Conservation (phyloP, 2,113 vertebrate species). For the Pica pica region DNA sequence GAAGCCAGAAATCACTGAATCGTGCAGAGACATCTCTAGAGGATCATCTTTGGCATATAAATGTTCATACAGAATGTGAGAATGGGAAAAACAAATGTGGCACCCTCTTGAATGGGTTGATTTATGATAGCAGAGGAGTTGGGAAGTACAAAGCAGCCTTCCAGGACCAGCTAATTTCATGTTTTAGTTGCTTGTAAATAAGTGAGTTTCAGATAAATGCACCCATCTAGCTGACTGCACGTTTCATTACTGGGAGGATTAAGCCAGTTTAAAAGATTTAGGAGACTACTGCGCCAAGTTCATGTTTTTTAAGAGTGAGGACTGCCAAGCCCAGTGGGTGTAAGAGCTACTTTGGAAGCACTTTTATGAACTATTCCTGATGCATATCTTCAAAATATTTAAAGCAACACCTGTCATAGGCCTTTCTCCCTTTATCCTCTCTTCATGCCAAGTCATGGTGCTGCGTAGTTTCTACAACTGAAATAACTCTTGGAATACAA, state of each 20-base stretch:
- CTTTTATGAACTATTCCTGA: conserved; percentile 49
- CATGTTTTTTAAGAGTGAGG: conserved; percentile 1
- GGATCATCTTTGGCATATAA: conserved; percentile 33
- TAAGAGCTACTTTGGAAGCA: conserved; percentile 47
- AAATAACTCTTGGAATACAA: conserved; percentile 7
- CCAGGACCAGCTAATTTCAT: conserved; percentile 49
- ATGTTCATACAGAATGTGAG: conserved; percentile 48
- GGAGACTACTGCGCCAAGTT: background rate
- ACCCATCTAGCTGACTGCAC: conserved; percentile 1
- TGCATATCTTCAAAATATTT: conserved; percentile 44
- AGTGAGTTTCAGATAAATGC: conserved; percentile 55
- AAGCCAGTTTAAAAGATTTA: conserved; percentile 59
- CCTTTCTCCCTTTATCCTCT: background rate
- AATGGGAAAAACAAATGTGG: conserved; percentile 64
- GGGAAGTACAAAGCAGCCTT: conserved; percentile 44
- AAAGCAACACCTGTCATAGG: conserved; percentile 37
- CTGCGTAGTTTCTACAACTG: background rate
- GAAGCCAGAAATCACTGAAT: conserved; percentile 62
- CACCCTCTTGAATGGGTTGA: conserved; percentile 45
- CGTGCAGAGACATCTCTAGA: conserved; percentile 29
- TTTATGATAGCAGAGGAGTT: conserved; percentile 49
- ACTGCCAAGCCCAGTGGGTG: background rate
- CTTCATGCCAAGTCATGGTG: conserved; percentile 5
- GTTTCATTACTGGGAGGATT: conserved; percentile 52
- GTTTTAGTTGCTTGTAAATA: conserved; percentile 63